Percentiles rank a stretch among this genome's conserved stretches.
Evolutionary conservation across 2,888 invertebrate genomes (phyloP).

Genomic region (Folsomia candida): DNA sequence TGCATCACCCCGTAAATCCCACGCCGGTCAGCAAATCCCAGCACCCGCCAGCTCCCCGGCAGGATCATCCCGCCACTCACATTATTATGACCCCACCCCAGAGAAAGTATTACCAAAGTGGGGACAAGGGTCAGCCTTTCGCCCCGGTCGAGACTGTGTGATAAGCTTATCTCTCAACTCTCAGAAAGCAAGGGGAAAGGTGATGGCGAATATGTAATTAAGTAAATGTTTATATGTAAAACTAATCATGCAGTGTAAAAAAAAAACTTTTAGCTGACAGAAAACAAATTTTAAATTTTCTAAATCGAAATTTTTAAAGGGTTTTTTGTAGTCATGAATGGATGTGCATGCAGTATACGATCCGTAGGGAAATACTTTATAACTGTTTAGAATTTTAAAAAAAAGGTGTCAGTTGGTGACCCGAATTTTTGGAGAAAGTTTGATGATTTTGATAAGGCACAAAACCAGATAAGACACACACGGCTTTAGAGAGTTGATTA

Average conservation of each 20-base stretch:
- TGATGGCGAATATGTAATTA: neutral
- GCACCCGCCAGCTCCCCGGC: neutral
- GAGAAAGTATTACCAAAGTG: slow-evolving; percentile 7
- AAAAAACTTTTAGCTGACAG: neutral
- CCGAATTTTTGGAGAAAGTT: no score
- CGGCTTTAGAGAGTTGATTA: neutral
- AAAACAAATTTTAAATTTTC: neutral
- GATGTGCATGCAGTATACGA: no score
- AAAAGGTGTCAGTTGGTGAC: no score
- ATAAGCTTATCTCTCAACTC: no score
- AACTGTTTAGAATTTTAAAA: no score
- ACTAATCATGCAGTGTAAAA: no score
- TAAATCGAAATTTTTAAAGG: neutral
- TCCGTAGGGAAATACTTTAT: no score
- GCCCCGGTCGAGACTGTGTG: slow-evolving; percentile 49
- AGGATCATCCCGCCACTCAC: slow-evolving; percentile 46
- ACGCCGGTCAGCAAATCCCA: neutral
- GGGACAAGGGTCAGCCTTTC: slow-evolving; percentile 34
- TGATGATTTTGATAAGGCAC: no score
- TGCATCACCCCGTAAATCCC: neutral
- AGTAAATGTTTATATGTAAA: no score
- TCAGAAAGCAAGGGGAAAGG: slow-evolving; percentile 10
- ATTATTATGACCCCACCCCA: slow-evolving; percentile 43
- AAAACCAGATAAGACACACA: neutral
- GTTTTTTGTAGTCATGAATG: neutral